Conservation (phyloP, 1,140 invertebrate species). For the Helicoverpa zea region DNA sequence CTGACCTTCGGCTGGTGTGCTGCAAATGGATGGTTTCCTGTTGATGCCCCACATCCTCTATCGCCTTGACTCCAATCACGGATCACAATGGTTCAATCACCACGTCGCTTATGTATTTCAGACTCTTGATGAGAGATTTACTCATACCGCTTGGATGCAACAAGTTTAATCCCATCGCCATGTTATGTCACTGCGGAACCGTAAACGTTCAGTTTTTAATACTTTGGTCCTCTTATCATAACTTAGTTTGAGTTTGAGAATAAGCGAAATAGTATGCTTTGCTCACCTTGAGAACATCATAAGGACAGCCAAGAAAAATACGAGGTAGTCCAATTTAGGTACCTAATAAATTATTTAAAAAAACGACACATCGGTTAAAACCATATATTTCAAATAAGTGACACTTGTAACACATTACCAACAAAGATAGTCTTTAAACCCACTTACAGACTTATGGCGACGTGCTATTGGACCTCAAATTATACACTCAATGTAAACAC, state of each 20-base stretch:
- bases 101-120: slow-evolving; percentile 21
- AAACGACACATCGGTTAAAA: background rate
- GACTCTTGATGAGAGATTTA: background rate
- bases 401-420: background rate
- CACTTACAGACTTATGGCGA: background rate
- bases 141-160: no score
- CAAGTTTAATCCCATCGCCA: no score
- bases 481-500: no score
- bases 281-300: no score
- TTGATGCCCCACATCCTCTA: slow-evolving; percentile 31
- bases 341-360: background rate
- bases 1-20: slow-evolving; percentile 33
- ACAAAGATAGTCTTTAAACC: slow-evolving; percentile 5
- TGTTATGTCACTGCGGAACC: no score
- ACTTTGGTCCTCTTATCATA: no score
- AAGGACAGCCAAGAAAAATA: background rate
- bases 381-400: slow-evolving; percentile 25
- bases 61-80: slow-evolving; percentile 29
- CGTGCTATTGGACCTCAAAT: slow-evolving; percentile 5
- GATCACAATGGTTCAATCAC: slow-evolving; percentile 26
- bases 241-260: no score
- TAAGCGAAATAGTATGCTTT: no score
- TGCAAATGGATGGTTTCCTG: slow-evolving; percentile 28
- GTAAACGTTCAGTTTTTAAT: no score
- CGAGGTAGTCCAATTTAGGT: no score